Evolutionary conservation across 2,113 vertebrate species (phyloP).

Genomic region (Lonchura striata): DNA sequence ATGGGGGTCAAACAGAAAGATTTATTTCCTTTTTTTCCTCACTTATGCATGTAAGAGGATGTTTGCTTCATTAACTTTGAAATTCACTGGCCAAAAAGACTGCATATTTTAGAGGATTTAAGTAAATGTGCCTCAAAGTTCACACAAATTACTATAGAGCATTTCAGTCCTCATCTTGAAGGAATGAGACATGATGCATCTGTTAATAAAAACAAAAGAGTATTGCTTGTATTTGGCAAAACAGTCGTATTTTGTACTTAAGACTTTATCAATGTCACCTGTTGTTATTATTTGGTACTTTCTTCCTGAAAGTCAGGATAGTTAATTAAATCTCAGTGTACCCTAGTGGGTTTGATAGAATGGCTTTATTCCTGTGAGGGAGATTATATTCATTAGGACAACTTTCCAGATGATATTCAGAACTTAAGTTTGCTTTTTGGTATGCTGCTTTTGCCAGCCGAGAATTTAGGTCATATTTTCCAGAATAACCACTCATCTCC

Average conservation of each 20-base stretch:
- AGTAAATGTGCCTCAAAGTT: conserved; percentile 27
- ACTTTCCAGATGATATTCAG: background rate
- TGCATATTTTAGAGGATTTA: conserved; percentile 49
- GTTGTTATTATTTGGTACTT: background rate
- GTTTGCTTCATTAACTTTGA: conserved; percentile 58
- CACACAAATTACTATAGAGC: background rate
- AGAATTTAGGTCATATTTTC: background rate
- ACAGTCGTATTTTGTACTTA: background rate
- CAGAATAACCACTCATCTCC: background rate
- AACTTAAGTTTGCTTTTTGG: background rate
- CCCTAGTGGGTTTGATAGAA: background rate
- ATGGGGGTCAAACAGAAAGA: conserved; percentile 29
- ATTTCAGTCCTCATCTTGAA: conserved; percentile 3
- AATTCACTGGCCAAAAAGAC: conserved; percentile 29
- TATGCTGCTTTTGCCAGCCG: background rate
- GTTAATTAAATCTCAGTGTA: conserved; percentile 19
- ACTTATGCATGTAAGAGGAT: conserved; percentile 38
- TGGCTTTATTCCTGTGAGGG: background rate
- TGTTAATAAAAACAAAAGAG: conserved; percentile 12
- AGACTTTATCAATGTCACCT: background rate
- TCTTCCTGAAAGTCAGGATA: background rate
- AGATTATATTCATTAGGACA: background rate
- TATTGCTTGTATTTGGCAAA: background rate
- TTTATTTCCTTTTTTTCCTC: conserved; percentile 27
- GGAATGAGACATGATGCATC: conserved; percentile 1